Evolutionary conservation across 2,888 invertebrate species (phyloP).

Genomic region (Melanargia galathea): DNA sequence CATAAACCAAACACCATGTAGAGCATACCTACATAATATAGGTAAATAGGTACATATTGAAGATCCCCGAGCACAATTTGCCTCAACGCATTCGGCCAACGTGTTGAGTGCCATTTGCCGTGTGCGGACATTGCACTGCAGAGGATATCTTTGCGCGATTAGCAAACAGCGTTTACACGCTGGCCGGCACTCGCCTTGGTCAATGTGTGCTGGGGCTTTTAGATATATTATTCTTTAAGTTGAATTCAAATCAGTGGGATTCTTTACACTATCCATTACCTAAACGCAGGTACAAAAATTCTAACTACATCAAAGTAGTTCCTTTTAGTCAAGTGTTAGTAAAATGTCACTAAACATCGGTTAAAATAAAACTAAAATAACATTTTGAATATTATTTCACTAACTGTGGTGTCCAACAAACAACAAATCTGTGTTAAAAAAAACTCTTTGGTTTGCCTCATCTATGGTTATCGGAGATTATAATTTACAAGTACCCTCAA

Average conservation of each 20-base stretch:
- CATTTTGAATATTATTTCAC: constrained; percentile 26
- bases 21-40: too few species aligned
- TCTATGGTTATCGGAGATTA: constrained; percentile 2
- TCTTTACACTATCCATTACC: constrained; percentile 42
- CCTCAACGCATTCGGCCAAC: too few species aligned
- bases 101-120: too few species aligned
- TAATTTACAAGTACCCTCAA: neutral
- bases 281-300: constrained; percentile 61
- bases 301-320: constrained; percentile 41
- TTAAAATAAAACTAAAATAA: constrained; percentile 30
- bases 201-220: neutral
- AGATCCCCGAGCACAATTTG: too few species aligned
- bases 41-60: too few species aligned
- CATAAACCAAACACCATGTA: too few species aligned
- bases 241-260: constrained; percentile 17
- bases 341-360: constrained; percentile 23
- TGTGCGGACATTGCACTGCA: too few species aligned
- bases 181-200: too few species aligned
- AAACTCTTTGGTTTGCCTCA: constrained; percentile 34
- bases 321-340: constrained; percentile 27
- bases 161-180: too few species aligned
- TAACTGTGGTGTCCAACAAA: constrained; percentile 19
- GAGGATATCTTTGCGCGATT: too few species aligned
- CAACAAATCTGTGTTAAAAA: neutral
- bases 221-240: neutral